Base-by-base conservation (phyloP, 2,888 invertebrate species). In the Drosophila maculinotata region DNA sequence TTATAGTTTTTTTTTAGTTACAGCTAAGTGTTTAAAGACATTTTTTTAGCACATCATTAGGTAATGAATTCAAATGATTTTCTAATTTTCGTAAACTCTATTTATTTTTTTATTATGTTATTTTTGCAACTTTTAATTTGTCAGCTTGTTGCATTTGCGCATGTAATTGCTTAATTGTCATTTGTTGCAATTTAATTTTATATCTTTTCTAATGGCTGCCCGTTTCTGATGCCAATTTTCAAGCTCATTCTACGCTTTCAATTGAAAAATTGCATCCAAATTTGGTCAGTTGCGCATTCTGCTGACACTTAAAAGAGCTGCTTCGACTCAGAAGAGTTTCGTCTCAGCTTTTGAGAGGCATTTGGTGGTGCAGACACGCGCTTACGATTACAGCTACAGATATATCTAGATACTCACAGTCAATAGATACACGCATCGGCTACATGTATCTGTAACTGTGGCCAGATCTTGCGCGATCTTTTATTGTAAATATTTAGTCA, bases 351-450 rank as follows among this genome's bases (percentile, higher is more conserved):
- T 39, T 2, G 31, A 26, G 31, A 26, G 26, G 30, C 62, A 60
- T 69, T 62, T 66, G n/a, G n/a, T n/a, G n/a, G n/a, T n/a, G n/a
- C 36, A 79, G 86, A 79, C 83, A 80, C 78, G 79, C 81, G 87
- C 81, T 68, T 45, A 65, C 57, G 79, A 56, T 65, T 56, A 57
- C 36, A 60, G 51, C 36, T 15, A 42, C 25, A 49, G 33, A 14
- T 41, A 28, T 14, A 38, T 30, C 12, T 17, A 41, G 39, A 39
- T 47, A 64, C 49, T 9, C 28, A n/a, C 28, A 36, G 25, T n/a
- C 25, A 54, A 75, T 57, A 58, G 58, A 64, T 54, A 54, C 64
- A 59, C 70, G 75, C 58, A 54, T 39, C 14, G 35, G 10, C 23
- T 63, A 58, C 41, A 53, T 76, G 76, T 70, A 58, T 41, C 39